These are phyloP conservation scores for Pristionchus japonicus DNA, from an alignment of 2,888 invertebrate species.

Conservation along the genomic window DNA sequence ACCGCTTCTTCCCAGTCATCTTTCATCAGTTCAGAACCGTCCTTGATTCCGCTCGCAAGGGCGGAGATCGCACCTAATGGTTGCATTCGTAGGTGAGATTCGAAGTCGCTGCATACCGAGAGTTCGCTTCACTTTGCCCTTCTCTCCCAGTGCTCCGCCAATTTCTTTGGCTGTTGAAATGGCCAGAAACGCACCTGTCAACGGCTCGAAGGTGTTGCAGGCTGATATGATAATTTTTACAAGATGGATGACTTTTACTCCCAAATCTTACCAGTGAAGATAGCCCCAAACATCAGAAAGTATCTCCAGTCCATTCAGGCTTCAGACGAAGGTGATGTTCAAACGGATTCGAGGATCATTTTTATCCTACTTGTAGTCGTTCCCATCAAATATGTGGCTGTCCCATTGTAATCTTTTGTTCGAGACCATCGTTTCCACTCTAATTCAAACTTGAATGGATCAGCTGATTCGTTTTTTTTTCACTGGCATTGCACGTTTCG, in stretches of 20 bases:
- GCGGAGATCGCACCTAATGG: neutral
- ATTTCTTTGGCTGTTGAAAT: neutral
- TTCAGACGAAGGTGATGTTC: neutral
- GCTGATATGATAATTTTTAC: too few relatives aligned
- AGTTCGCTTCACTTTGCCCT: neutral
- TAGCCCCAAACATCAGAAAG: neutral
- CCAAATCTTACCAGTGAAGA: neutral
- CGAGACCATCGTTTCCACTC: neutral
- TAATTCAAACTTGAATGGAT: neutral
- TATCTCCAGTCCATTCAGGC: neutral
- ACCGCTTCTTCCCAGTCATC: neutral
- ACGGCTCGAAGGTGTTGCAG: neutral
- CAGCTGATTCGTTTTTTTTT: neutral
- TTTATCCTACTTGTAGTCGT: neutral
- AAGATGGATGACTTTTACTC: too few relatives aligned
- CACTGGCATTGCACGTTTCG: neutral
- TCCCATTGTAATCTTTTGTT: neutral
- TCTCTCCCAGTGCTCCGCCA: neutral
- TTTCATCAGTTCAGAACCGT: neutral
- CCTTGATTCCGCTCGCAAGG: neutral
- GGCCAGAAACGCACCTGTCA: neutral
- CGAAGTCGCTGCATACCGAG: neutral
- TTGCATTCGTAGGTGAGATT: neutral
- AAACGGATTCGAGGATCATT: neutral
- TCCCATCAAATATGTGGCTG: neutral